These are phyloP conservation scores for Spilarctia lutea DNA, from an alignment of 2,888 invertebrate genomes.

Conservation along the genomic window DNA sequence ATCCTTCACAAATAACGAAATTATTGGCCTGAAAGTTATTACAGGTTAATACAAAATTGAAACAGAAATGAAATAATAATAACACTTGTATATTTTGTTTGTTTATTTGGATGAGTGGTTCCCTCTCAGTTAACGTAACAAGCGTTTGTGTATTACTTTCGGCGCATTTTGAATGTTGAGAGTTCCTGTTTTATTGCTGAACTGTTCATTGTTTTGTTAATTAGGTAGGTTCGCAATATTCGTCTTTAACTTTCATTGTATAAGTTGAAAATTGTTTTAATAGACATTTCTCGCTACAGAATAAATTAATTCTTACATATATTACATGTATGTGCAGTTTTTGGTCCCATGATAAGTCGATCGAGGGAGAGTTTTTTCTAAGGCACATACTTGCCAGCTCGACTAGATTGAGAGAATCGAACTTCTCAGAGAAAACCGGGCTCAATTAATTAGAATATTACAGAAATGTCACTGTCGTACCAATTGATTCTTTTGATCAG, in stretches of 20 bases:
- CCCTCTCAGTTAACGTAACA: neutral
- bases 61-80: slow-evolving; percentile 3
- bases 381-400: too few relatives aligned
- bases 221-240: neutral
- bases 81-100: neutral
- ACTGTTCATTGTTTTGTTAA: neutral
- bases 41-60: neutral
- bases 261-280: neutral
- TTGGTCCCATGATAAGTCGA: too few relatives aligned
- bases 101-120: neutral
- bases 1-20: neutral
- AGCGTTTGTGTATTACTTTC: neutral
- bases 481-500: too few relatives aligned
- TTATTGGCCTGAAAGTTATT: neutral
- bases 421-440: too few relatives aligned
- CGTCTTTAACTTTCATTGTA: neutral
- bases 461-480: too few relatives aligned
- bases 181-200: neutral
- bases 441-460: too few relatives aligned
- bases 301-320: too few relatives aligned
- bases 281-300: too few relatives aligned
- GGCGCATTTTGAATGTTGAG: slow-evolving; percentile 3
- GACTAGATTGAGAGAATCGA: too few relatives aligned
- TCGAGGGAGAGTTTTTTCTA: too few relatives aligned
- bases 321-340: too few relatives aligned